Base-by-base conservation (phyloP, 2,797 vertebrate genomes). In the Acanthurus lineatus region DNA sequence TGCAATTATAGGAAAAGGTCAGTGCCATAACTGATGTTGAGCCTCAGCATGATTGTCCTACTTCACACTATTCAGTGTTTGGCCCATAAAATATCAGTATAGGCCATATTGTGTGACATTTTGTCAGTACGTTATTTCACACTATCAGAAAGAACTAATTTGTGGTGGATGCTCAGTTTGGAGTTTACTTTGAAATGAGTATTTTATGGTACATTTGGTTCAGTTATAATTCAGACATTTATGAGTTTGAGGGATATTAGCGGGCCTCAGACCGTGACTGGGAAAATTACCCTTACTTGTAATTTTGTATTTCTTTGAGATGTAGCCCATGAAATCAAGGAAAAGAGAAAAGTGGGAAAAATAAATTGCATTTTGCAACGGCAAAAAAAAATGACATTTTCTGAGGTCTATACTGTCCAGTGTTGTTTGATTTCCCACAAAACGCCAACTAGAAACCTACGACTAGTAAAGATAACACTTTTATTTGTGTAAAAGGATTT, bases 1-100 rank as follows among this genome's bases (percentile, higher is more conserved):
- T 73, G 84, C 89, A 91, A 93, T 92, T 91, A 92, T 90, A 70
- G 72, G 83, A 85, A 93, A 93, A 93, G 91, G 90, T 94, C 92
- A 92, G 72, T 15, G 77, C 77, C 88, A 89, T 91, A 90, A 93
- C 87, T 79, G 91, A 90, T 90, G 89, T 78, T 82, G 83, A 90
- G 90, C 82, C 74, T 69, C 63, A 19, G 61, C 66, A 72, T 85
- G 88, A 92, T 86, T 89, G 91, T 87, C 83, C 85, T 82, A 74
- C 83, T 89, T 89, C 81, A 76, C 84, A 84, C 88, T 86, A 86
- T 51, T 76, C 76, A 67, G 72, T 77, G 84, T 74, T 88, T 77
- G 61, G 75, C 25, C 82, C 74, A 80, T 77, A 68, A 85, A 88
- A 85, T 75, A 89, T 82, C 77, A 76, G 70, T 63, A 66, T 56